phyloP scores from a whole-genome alignment of 2,888 invertebrate species.

The Aleiodes alternator region DNA sequence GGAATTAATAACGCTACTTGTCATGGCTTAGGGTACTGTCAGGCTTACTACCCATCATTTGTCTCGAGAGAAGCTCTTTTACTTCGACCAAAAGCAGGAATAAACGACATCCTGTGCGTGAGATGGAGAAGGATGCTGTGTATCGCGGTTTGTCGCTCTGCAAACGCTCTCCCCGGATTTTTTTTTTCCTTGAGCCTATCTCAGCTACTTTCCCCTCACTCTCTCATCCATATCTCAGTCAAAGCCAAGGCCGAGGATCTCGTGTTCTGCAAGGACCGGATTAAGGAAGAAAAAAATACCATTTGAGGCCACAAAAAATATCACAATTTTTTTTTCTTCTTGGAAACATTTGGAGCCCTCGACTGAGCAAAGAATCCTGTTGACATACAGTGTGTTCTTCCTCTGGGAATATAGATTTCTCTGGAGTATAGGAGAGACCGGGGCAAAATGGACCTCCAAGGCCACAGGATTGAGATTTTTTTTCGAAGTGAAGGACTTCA shows the following conservation, averaged over 20 bases:
- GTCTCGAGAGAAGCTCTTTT: conserved; percentile 37
- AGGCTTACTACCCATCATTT: conserved; percentile 39
- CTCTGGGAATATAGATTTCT: neutral
- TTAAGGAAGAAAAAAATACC: conserved; percentile 38
- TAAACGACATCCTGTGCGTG: neutral
- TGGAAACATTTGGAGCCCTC: conserved; percentile 50
- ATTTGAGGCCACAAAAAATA: conserved; percentile 36
- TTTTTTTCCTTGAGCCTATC: neutral
- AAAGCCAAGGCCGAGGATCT: conserved; percentile 11
- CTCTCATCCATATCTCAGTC: neutral
- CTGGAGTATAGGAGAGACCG: neutral
- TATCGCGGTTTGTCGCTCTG: conserved; percentile 23
- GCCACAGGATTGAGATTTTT: too few species aligned
- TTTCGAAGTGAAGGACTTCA: too few species aligned
- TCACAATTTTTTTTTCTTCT: conserved; percentile 35
- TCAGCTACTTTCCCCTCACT: neutral
- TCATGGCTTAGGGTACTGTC: conserved; percentile 43
- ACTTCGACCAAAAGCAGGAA: conserved; percentile 6
- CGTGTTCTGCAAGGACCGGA: conserved; percentile 29
- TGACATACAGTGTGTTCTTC: neutral
- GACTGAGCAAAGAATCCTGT: conserved; percentile 69
- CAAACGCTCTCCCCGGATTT: neutral
- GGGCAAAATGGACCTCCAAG: too few species aligned
- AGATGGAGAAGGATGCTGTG: neutral
- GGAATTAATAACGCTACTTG: conserved; percentile 41